Base-by-base conservation (phyloP, 2,888 invertebrate genomes). In the Allophyes oxyacanthae region DNA sequence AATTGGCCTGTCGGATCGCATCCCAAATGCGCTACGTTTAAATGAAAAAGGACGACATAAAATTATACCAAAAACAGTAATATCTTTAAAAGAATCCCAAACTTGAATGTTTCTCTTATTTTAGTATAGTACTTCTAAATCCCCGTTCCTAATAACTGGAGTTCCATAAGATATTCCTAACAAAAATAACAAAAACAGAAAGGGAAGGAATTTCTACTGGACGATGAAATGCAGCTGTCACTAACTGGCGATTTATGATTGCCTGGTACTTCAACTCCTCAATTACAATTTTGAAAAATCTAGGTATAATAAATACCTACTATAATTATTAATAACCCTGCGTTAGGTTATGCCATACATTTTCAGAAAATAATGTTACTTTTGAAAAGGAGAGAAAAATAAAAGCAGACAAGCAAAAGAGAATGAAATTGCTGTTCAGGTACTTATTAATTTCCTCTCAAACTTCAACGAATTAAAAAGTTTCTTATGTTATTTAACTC, bases 101-200 rank as follows among this genome's bases (percentile, higher is more conserved):
- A 53, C 33, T 54, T 50, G 38, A 36, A 15, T 33, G 40, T 25
- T 34, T 28, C 44, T 34, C 28, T 6, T 28, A 28, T 61, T 64
- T 68, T 46, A 42, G 33, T 52, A 55, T 64, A n/a, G n/a, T n/a
- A 75, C 61, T 75, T 73, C 54, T 59, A 58, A 63, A 61, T 50
- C 52, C 45, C 51, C 13, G 13, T 28, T 28, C 28, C 25, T 64
- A 49, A 41, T 45, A 42, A 45, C 45, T 46, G 38, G 60, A 61
- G 54, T 65, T 65, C 44, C 57, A 61, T 75, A 70, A 55, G 62
- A 68, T 64, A 56, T 73, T 65, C 9, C 53, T 55, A 63, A 70
- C 64, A 70, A 70, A 76, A 77, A 49, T 66, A 72, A 73, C 64
- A 71, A 73, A 70, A 72, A 65, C 57, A 33, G 5, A 54, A 68